phyloP scores from a whole-genome alignment of 2,888 invertebrate genomes.

The Agrochola lychnidis region DNA sequence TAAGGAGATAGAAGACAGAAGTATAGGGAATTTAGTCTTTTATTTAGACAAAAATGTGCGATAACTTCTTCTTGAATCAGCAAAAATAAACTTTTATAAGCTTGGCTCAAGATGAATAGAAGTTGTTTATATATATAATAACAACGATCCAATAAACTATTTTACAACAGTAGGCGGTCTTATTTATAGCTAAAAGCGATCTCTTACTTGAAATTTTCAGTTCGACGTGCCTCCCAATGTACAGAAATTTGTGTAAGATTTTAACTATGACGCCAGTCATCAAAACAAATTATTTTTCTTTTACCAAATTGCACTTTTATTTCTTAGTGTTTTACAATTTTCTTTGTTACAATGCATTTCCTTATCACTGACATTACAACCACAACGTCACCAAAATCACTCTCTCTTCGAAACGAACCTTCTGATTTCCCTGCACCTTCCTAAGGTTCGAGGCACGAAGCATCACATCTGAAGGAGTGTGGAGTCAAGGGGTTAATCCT shows the following conservation, averaged over 20 bases:
- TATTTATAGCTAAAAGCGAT: neutral
- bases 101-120: neutral
- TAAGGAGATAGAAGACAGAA: conserved; percentile 25
- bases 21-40: conserved; percentile 4
- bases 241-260: neutral
- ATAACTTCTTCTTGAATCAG: neutral
- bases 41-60: neutral
- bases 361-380: neutral
- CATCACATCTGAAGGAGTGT: conserved; percentile 62
- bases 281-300: neutral
- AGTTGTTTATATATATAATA: conserved; percentile 4
- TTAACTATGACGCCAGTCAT: neutral
- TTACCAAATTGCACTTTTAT: neutral
- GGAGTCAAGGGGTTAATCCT: conserved; percentile 68
- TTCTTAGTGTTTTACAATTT: no score
- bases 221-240: neutral
- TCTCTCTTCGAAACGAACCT: conserved; percentile 14
- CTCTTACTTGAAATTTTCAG: neutral
- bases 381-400: neutral
- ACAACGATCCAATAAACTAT: neutral
- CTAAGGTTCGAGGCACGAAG: conserved; percentile 39
- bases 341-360: neutral
- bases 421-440: conserved; percentile 20
- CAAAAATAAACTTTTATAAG: neutral
- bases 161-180: neutral